Evolutionary conservation across 2,797 vertebrate genomes (phyloP).

Genomic region (Melanotaenia pygmaea): DNA sequence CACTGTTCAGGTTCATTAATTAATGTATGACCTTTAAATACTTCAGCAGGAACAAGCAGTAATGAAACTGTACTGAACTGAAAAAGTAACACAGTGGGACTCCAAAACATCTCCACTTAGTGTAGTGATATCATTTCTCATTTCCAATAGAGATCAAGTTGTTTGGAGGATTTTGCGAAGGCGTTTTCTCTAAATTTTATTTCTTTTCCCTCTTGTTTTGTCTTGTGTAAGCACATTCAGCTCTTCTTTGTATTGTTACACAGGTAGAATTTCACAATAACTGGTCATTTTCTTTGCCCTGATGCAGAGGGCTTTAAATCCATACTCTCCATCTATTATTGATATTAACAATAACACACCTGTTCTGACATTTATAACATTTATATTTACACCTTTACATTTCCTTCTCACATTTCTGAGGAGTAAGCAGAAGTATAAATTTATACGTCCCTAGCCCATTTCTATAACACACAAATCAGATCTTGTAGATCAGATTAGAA

Average conservation of each 20-base stretch:
- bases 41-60: slow-evolving; percentile 38
- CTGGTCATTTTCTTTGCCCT: no score
- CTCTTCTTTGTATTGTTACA: background rate
- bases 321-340: no score
- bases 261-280: no score
- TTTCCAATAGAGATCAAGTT: background rate
- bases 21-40: slow-evolving; percentile 56
- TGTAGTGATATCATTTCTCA: background rate
- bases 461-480: no score
- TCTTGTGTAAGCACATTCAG: background rate
- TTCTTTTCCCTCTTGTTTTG: background rate
- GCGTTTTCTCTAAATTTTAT: background rate
- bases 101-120: slow-evolving; percentile 8
- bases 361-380: no score
- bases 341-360: no score
- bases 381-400: no score
- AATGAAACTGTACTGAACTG: slow-evolving; percentile 45
- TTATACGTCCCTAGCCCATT: no score
- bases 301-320: no score
- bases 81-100: slow-evolving; percentile 9
- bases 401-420: no score
- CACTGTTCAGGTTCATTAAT: slow-evolving; percentile 46
- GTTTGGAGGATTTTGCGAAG: background rate
- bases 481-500: no score
- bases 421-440: no score